Evolutionary conservation across 1,140 invertebrate species (phyloP).

Genomic region (Archegozetes longisetosus): DNA sequence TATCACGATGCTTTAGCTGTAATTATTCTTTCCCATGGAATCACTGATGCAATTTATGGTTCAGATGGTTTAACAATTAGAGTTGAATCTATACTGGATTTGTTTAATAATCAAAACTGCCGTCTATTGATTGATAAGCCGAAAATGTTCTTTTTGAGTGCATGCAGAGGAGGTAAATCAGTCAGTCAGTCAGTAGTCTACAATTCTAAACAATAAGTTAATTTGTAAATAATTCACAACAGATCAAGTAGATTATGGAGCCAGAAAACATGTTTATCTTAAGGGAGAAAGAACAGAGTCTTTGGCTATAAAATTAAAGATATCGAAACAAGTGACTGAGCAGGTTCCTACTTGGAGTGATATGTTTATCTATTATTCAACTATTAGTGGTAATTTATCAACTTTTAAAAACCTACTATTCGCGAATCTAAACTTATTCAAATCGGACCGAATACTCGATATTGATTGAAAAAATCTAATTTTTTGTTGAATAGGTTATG

Average conservation of each 20-base stretch:
- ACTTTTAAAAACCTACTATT: too few species aligned
- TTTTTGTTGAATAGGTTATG: background rate
- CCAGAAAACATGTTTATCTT: too few species aligned
- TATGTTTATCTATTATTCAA: background rate
- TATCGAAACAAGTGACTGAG: too few species aligned
- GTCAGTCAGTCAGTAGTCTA: too few species aligned
- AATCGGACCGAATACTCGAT: too few species aligned
- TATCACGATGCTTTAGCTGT: background rate
- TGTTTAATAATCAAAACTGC: background rate
- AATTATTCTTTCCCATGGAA: slow-evolving; percentile 2
- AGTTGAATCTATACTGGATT: background rate
- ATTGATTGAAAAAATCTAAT: background rate
- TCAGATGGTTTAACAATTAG: background rate
- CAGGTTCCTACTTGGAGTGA: background rate
- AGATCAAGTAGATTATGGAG: background rate
- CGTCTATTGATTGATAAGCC: background rate
- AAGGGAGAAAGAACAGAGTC: too few species aligned
- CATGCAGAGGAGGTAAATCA: slow-evolving; percentile 8
- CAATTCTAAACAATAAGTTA: too few species aligned
- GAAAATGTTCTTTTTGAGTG: slow-evolving; percentile 7
- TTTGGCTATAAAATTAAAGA: too few species aligned
- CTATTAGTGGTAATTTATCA: background rate
- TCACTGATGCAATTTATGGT: background rate
- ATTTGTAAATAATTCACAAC: background rate
- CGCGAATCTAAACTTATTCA: too few species aligned